Evolutionary conservation across 2,113 vertebrate genomes (phyloP).

Genomic region (Regulus satrapa): DNA sequence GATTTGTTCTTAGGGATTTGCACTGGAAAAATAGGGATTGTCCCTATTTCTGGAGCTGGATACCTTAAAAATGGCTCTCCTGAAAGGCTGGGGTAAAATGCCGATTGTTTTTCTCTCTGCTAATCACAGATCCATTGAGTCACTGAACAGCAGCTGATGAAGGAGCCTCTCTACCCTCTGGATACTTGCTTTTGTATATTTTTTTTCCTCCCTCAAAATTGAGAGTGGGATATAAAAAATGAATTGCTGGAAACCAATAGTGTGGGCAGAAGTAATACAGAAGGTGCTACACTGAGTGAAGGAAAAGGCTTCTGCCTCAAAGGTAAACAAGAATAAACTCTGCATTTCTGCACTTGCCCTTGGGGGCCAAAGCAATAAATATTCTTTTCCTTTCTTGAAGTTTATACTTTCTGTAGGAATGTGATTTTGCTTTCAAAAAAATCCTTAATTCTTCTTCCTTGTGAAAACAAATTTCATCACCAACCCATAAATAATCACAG

Average conservation of each 20-base stretch:
- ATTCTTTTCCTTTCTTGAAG: neutral
- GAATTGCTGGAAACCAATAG: neutral
- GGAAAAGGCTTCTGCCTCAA: neutral
- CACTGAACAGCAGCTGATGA: neutral
- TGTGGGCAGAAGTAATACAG: neutral
- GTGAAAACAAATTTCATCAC: conserved; percentile 60
- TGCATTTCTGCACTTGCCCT: neutral
- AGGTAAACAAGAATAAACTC: neutral
- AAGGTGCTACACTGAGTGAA: neutral
- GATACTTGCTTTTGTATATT: neutral
- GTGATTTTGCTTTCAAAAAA: conserved; percentile 53
- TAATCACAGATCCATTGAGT: neutral
- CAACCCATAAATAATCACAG: conserved; percentile 66
- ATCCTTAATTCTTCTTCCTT: conserved; percentile 33
- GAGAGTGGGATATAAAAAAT: neutral
- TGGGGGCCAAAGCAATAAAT: neutral
- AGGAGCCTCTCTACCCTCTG: neutral
- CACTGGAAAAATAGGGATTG: neutral
- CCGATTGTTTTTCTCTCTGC: neutral
- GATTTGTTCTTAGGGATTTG: neutral
- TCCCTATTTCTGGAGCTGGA: neutral
- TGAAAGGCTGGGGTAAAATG: neutral
- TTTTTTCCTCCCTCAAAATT: neutral
- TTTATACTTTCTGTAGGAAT: conserved; percentile 25
- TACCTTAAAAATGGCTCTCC: neutral